Evolutionary conservation across 2,888 invertebrate species (phyloP).

Genomic region (Phasia obesa): DNA sequence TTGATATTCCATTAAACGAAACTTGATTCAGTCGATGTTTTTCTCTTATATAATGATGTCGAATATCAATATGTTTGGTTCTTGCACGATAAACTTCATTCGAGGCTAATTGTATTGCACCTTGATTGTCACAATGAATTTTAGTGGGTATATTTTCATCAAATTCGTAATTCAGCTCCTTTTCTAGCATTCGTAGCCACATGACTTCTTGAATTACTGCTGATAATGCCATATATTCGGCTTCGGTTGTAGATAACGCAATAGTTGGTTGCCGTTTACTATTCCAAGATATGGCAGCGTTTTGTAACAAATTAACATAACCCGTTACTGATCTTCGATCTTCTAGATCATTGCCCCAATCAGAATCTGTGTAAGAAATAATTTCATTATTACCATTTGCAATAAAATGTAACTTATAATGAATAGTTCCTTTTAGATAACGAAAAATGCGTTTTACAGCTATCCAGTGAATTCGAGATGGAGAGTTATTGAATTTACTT

Average conservation of each 20-base stretch:
- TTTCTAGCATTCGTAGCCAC: no score
- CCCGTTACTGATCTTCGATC: slow-evolving; percentile 21
- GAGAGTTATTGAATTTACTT: no score
- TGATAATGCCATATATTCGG: not conserved
- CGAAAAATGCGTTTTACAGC: no score
- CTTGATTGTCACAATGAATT: slow-evolving; percentile 37
- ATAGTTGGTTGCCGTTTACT: slow-evolving; percentile 5
- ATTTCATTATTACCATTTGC: no score
- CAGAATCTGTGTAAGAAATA: slow-evolving; percentile 1
- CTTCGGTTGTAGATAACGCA: not conserved
- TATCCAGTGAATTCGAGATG: no score
- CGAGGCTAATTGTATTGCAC: slow-evolving; percentile 42
- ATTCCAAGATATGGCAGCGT: no score
- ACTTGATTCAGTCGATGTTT: slow-evolving; percentile 14
- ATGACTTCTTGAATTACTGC: slow-evolving; percentile 24
- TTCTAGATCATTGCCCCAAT: slow-evolving; percentile 54
- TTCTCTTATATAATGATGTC: slow-evolving; percentile 42
- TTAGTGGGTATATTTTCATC: not conserved
- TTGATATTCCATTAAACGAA: not conserved
- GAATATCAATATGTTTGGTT: slow-evolving; percentile 45
- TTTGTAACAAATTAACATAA: no score
- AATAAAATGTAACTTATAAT: slow-evolving; percentile 19
- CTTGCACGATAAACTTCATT: slow-evolving; percentile 33
- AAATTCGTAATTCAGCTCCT: no score
- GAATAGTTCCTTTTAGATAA: no score